Evolutionary conservation across 2,797 vertebrate species (phyloP).

Genomic region (Lacerta bilineata): DNA sequence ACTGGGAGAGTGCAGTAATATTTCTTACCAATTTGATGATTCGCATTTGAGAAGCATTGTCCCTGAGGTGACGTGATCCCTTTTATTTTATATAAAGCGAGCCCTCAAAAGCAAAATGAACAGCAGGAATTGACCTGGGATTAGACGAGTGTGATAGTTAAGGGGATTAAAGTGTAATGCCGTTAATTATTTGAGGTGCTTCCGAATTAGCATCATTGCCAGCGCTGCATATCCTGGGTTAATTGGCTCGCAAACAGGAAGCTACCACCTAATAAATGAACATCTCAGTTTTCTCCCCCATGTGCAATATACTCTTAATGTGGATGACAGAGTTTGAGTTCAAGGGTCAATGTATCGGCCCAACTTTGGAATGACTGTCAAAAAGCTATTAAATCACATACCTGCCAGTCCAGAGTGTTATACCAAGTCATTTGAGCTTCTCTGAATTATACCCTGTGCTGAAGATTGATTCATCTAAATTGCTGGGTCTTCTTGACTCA

Average conservation of each 20-base stretch:
- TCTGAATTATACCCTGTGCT: no score
- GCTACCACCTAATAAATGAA: neutral
- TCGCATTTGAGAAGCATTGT: neutral
- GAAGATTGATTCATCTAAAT: neutral
- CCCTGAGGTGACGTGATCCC: neutral
- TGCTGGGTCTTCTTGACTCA: neutral
- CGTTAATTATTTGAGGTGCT: neutral
- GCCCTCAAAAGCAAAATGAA: neutral
- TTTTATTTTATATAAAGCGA: neutral
- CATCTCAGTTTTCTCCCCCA: slow-evolving; percentile 4
- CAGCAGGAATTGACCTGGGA: neutral
- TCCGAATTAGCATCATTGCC: neutral
- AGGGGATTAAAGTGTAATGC: neutral
- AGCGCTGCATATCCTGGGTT: neutral
- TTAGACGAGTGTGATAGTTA: neutral
- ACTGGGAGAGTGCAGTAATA: neutral
- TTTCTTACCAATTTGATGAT: neutral
- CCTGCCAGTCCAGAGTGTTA: neutral
- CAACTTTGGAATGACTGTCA: neutral
- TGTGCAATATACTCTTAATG: neutral
- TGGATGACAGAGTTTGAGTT: slow-evolving; percentile 14
- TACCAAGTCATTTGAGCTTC: no score
- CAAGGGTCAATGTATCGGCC: neutral
- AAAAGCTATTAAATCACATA: neutral
- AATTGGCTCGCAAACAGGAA: slow-evolving; percentile 32